Evolutionary conservation across 2,888 invertebrate species (phyloP).

Genomic region (Lordiphosa fenestrarum): DNA sequence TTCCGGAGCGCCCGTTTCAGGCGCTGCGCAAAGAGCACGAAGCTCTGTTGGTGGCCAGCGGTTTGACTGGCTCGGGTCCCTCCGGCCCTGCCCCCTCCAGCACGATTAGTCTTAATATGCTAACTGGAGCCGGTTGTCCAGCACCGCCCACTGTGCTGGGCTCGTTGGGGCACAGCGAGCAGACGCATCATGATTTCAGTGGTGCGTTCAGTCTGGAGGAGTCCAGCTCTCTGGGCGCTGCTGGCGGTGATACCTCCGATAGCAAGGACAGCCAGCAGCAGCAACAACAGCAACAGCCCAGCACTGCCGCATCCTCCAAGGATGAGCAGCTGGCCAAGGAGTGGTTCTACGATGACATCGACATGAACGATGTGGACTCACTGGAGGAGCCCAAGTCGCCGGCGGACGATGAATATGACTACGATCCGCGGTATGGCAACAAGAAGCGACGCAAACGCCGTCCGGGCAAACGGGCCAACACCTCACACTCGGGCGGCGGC

Average conservation of each 20-base stretch:
- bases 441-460: slow-evolving; percentile 80
- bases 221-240: slow-evolving; percentile 79
- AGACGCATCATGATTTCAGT: slow-evolving; percentile 78
- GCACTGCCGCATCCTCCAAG: slow-evolving; percentile 86
- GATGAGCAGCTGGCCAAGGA: slow-evolving; percentile 90
- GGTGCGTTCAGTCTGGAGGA: slow-evolving; percentile 78
- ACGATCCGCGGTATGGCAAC: slow-evolving; percentile 83
- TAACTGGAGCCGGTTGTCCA: slow-evolving; percentile 42
- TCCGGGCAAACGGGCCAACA: slow-evolving; percentile 71
- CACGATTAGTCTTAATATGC: slow-evolving; percentile 56
- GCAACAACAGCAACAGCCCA: slow-evolving; percentile 75
- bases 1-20: slow-evolving; percentile 79
- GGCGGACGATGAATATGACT: slow-evolving; percentile 95
- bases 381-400: slow-evolving; percentile 95
- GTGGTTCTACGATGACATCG: slow-evolving; percentile 94
- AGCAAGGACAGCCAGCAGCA: slow-evolving; percentile 92
- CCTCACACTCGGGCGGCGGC: slow-evolving; percentile 48
- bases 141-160: slow-evolving; percentile 56
- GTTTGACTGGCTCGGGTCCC: slow-evolving; percentile 29
- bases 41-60: slow-evolving; percentile 61
- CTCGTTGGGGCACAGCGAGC: slow-evolving; percentile 51
- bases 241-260: slow-evolving; percentile 82
- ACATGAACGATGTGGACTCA: slow-evolving; percentile 94
- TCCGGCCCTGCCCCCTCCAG: slow-evolving; percentile 45
- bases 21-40: slow-evolving; percentile 78